A percentile compares a stretch with the other conserved stretches of the same genome.
Conservation (phyloP, 2,797 vertebrate genomes). For the Mastacembelus armatus region DNA sequence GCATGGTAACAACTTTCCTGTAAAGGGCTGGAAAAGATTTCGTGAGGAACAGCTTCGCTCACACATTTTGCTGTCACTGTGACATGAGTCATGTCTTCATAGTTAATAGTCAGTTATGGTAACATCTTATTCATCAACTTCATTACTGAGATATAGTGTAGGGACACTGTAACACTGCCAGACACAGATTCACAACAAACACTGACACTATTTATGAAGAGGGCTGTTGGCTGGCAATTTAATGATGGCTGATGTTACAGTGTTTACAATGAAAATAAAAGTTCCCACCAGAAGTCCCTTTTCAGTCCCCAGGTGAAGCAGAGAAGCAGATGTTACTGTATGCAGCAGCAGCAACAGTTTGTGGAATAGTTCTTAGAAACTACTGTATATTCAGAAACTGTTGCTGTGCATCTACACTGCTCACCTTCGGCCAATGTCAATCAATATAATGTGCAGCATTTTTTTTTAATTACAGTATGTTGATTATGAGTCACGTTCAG, state of each 20-base stretch:
- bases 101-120: not conserved
- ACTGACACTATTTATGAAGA: not conserved
- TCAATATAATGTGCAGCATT: not conserved
- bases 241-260: not conserved
- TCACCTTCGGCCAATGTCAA: not conserved
- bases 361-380: not conserved
- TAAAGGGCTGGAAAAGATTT: no score
- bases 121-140: not conserved
- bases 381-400: not conserved
- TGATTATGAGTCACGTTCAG: not conserved
- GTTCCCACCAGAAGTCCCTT: not conserved
- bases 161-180: not conserved
- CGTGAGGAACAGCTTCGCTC: no score
- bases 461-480: not conserved
- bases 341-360: not conserved
- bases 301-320: not conserved
- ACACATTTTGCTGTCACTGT: not conserved
- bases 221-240: not conserved
- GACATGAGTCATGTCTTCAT: not conserved
- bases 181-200: not conserved
- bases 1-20: no score
- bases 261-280: not conserved
- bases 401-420: not conserved
- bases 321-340: not conserved
- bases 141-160: not conserved